These are phyloP conservation scores for Zapornia atra DNA, from an alignment of 2,113 vertebrate species.

Conservation along the genomic window DNA sequence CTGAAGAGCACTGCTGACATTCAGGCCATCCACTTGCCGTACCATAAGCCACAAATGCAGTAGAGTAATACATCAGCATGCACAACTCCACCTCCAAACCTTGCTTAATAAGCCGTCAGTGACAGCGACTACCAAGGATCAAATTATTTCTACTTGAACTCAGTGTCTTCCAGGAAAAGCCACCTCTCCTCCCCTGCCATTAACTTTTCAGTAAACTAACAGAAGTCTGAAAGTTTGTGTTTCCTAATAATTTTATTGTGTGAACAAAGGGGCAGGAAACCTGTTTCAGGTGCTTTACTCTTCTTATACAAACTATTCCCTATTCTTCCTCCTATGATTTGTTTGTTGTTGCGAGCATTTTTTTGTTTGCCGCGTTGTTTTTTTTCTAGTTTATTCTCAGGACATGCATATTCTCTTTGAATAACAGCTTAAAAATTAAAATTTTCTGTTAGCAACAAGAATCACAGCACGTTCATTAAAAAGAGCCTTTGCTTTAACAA, in stretches of 20 bases:
- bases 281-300: background rate
- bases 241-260: background rate
- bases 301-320: background rate
- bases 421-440: slow-evolving; percentile 1
- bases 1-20: background rate
- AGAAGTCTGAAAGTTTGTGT: background rate
- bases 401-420: background rate
- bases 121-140: background rate
- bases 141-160: background rate
- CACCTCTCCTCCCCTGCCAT: background rate
- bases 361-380: background rate
- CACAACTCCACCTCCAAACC: background rate
- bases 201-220: background rate
- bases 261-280: background rate
- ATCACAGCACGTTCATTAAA: slow-evolving; percentile 31
- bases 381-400: background rate
- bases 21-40: rapidly evolving
- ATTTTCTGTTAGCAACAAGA: slow-evolving; percentile 5
- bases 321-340: background rate
- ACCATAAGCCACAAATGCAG: rapidly evolving
- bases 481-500: background rate
- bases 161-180: background rate
- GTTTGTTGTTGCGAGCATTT: background rate
- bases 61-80: background rate
- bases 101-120: background rate